A percentile compares a stretch with the other conserved stretches of the same genome.
Evolutionary conservation across 2,113 vertebrate genomes (phyloP).

Genomic region (Petroica traversi): DNA sequence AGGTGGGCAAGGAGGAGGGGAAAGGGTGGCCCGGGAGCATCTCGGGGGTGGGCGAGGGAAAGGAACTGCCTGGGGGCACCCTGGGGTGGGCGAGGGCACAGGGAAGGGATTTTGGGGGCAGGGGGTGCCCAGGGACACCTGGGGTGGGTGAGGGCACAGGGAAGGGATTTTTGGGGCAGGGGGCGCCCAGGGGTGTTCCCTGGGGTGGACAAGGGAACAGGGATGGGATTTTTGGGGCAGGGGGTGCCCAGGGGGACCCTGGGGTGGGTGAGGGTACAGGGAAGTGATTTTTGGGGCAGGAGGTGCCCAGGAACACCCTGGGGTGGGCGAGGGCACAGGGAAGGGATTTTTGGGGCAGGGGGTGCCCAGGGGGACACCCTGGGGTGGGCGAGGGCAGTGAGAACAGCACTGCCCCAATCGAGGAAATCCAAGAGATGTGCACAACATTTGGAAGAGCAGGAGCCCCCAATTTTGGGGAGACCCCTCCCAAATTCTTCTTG

Average conservation of each 20-base stretch:
- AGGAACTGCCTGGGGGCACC: too few relatives aligned
- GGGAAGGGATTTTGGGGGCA: too few relatives aligned
- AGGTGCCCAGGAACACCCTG: not conserved
- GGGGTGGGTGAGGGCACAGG: not conserved
- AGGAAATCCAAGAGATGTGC: fast-evolving
- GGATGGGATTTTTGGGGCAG: not conserved
- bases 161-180: not conserved
- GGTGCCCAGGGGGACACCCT: not conserved
- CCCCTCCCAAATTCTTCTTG: fast-evolving
- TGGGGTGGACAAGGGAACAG: not conserved
- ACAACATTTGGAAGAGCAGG: fast-evolving
- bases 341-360: too few relatives aligned
- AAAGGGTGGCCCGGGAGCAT: not conserved
- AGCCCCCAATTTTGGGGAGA: not conserved
- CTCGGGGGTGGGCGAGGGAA: not conserved
- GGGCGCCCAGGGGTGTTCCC: too few relatives aligned
- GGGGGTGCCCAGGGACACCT: too few relatives aligned
- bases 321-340: fast-evolving
- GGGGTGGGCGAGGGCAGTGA: too few relatives aligned
- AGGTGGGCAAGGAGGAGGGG: not conserved
- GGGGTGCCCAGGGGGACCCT: not conserved
- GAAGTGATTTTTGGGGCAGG: not conserved
- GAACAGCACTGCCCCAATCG: fast-evolving
- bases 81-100: too few relatives aligned
- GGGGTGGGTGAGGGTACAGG: fast-evolving